Base-by-base conservation (phyloP, 1,140 invertebrate genomes). In the Psilanteris sp. region DNA sequence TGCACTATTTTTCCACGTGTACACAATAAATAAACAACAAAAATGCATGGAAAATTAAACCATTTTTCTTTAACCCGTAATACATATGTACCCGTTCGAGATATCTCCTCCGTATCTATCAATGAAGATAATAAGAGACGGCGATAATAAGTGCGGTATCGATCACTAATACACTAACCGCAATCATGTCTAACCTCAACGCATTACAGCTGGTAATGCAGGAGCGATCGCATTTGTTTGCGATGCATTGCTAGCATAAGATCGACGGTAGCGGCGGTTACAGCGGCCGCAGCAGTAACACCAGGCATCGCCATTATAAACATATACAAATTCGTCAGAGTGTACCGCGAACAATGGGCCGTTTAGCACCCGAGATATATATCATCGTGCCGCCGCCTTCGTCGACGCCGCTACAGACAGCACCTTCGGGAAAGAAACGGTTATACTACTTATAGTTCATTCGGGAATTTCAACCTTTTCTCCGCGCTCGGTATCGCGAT, bases 321-420 rank as follows among this genome's bases (percentile, higher is more conserved):
- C 86, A 84, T 86, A 85, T 87, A 88, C 86, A 88, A 88, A 88
- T 88, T 87, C 87, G 86, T 88, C 86, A 88, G 85, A 78, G 77
- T 81, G 81, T 81, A 83, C 81, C 55, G 78, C 73, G 78, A 88
- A 88, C 86, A 88, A 88, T 87, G 83, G 85, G 85, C 84, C 86
- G 82, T 88, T 88, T 88, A 87, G 84, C 84, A 79, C 78, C 77
- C 78, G 61, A 87, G 83, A 86, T 86, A 87, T 86, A 87, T 85
- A 86, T 88, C 85, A 87, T 87, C 82, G 80, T 83, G 83, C 80
- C 77, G 77, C 74, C 78, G 73, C 77, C 68, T 77, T 72, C 67
- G 61, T 77, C 74, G 61, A 77, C 67, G 67, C 67, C 61, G 67
- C 64, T 34, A 61, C 73, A 16, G 46, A 36, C 72, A 72, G 31